These are phyloP conservation scores for Salticus scenicus DNA, from an alignment of 2,888 invertebrate genomes.

Conservation along the genomic window DNA sequence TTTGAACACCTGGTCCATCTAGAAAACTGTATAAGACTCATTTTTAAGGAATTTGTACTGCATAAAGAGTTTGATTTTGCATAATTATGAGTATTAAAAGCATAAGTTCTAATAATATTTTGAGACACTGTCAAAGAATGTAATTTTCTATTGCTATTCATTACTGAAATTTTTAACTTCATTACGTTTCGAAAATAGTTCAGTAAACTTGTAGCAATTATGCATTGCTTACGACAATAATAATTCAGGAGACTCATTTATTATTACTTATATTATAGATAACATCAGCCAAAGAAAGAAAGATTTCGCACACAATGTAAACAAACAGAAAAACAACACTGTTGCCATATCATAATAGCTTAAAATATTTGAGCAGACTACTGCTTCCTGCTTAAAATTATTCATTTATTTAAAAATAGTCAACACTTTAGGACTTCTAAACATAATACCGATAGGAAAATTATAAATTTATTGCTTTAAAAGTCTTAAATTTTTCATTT, in stretches of 20 bases:
- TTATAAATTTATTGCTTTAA: no score
- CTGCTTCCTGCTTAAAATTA: no score
- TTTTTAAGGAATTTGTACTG: neutral
- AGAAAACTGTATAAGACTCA: slow-evolving; percentile 8
- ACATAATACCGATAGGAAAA: no score
- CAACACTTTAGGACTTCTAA: no score
- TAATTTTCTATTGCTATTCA: neutral
- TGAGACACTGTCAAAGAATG: neutral
- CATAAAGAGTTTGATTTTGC: neutral
- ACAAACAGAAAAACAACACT: no score
- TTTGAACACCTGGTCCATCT: slow-evolving; percentile 39
- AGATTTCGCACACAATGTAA: no score
- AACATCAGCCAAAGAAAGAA: no score
- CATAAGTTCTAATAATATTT: neutral
- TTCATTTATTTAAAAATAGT: no score
- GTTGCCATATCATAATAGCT: no score
- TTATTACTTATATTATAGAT: no score
- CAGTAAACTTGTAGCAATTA: slow-evolving; percentile 14
- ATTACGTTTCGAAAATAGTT: slow-evolving; percentile 20
- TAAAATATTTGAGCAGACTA: no score
- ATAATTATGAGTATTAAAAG: neutral
- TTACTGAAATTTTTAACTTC: slow-evolving; percentile 4
- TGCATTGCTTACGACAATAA: neutral
- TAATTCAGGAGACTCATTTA: slow-evolving; percentile 17
- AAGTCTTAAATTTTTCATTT: no score